A percentile compares a stretch with the other conserved stretches of the same genome.
Conservation (phyloP, 2,113 vertebrate genomes). For the Sus scrofa region DNA sequence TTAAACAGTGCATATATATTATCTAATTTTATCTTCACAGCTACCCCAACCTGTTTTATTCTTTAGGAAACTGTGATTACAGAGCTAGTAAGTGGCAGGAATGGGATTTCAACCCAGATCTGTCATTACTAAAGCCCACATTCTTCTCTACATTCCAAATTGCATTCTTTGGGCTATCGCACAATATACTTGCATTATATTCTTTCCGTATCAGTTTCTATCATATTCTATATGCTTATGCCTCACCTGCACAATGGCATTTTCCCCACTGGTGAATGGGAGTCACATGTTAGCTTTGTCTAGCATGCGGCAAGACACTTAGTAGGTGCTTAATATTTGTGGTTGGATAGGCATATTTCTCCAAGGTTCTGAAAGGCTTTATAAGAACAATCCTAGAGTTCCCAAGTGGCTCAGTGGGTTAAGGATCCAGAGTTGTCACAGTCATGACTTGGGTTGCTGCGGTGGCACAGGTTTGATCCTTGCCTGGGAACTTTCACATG, state of each 20-base stretch:
- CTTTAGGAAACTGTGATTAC: neutral
- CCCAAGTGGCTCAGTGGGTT: no score
- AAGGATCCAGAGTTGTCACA: no score
- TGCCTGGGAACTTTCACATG: no score
- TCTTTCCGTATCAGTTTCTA: neutral
- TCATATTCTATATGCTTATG: neutral
- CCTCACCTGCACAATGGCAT: neutral
- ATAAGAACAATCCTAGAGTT: neutral
- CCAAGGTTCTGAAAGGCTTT: neutral
- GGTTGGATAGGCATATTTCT: neutral
- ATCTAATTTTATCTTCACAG: neutral
- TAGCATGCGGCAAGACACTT: neutral
- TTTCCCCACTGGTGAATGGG: neutral
- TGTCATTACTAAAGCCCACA: neutral
- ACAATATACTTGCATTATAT: neutral
- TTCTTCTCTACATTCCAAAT: neutral
- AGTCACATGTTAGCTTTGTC: neutral
- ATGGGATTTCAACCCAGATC: neutral
- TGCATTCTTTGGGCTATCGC: no score
- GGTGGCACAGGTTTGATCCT: no score
- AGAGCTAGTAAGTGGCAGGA: neutral
- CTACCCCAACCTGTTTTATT: neutral
- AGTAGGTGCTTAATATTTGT: neutral
- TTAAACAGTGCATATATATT: neutral
- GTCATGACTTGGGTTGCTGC: no score